Conservation (phyloP, 1,140 invertebrate genomes). For the Ruditapes philippinarum region DNA sequence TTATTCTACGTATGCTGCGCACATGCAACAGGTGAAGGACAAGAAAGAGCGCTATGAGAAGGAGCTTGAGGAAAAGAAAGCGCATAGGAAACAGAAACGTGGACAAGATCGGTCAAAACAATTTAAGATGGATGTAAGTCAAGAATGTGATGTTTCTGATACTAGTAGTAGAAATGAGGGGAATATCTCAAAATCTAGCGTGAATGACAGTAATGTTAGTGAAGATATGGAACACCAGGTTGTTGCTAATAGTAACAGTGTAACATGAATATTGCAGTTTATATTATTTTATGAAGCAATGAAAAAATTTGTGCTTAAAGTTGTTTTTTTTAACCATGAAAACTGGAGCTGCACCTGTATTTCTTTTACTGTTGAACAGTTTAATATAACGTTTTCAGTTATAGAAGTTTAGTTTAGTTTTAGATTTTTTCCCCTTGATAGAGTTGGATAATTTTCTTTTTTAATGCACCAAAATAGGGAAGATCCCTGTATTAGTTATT, state of each 20-base stretch:
- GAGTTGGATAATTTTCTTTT: no score
- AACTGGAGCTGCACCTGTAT: no score
- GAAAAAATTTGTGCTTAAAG: no score
- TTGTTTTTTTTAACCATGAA: no score
- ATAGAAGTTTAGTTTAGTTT: no score
- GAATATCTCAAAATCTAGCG: not conserved
- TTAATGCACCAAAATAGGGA: no score
- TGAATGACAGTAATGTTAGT: constrained; percentile 6
- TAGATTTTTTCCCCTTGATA: no score
- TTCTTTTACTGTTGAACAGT: no score
- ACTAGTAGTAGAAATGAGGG: not conserved
- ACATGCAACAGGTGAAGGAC: constrained; percentile 71
- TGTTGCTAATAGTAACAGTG: constrained; percentile 10
- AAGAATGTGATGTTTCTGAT: constrained; percentile 7
- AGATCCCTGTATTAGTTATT: no score
- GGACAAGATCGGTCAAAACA: constrained; percentile 28
- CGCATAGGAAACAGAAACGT: constrained; percentile 22
- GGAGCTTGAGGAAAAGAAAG: constrained; percentile 35
- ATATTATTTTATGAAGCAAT: no score
- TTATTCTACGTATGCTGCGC: constrained; percentile 80
- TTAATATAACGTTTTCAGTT: no score
- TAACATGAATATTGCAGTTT: constrained; percentile 10
- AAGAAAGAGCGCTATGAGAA: constrained; percentile 3
- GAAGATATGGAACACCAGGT: constrained; percentile 25
- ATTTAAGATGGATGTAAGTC: constrained; percentile 75